Evolutionary conservation across 2,113 vertebrate species (phyloP), one percentile per base, ranked within the genome.

Genomic region (Peromyscus maniculatus): DNA sequence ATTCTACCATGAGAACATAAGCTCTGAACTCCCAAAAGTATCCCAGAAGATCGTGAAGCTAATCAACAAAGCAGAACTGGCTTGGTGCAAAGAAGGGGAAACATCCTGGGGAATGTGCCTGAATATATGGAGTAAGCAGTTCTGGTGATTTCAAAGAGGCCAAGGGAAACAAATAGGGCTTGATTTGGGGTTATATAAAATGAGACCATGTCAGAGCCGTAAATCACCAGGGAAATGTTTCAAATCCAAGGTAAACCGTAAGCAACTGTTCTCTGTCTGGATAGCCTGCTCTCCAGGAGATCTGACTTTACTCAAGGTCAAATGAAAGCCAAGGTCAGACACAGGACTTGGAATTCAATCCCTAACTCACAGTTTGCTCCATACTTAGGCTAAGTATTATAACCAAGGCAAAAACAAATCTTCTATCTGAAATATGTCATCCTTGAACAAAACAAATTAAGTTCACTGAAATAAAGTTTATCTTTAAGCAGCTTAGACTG

Each of bases 181-280:
- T 91, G 91, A 94, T 92, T 97, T 91, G 66, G 72, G 4, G 16
- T 97, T 98, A 97, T 97, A 97, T 92, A 72, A 98, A 98, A 96
- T 84, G 52, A 94, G 97, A 74, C 59, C 26, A 87, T n/a, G 49
- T 98, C 6, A 21, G 78, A 94, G 8, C 94, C 78, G 87, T 87
- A 97, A 97, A 98, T 96, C 92, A 97, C 4, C 7, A 77, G 4
- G 39, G 49, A 77, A 96, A 93, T 87, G 71, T 78, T 98, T 97
- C 94, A 95, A 43, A 96, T 92, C 22, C 82, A 83, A 97, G 95
- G 86, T 67, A 66, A 97, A 93, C 24, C 43, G 26, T 36, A 79
- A 64, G n/a, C 96, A 94, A 98, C 97, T 94, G 62, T 86, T 78
- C 79, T 91, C 80, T 98, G 79, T 46, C 97, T 79, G 93, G 94